Base-by-base conservation (phyloP, 2,888 invertebrate species). In the Caenorhabditis sp. region DNA sequence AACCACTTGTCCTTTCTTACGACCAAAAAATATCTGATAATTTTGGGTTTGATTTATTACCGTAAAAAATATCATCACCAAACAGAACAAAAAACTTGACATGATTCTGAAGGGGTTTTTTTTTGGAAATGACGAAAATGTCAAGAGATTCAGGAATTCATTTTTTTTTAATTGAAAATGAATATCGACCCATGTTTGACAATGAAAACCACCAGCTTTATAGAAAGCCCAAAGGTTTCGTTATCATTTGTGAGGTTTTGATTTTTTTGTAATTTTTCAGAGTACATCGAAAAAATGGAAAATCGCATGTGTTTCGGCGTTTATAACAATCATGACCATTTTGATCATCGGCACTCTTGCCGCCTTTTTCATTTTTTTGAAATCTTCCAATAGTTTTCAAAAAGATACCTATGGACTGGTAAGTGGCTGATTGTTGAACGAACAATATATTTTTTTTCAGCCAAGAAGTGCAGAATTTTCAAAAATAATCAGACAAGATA, bases 391-490 rank as follows among this genome's bases (percentile, higher is more conserved):
- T 31, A 50, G 19, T 31, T 66, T 70, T 21, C 70, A 76, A 49
- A 76, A 70, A 27, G 66, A 75, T 24, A 64, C 75, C 0, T 75
- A 64, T 31, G 75, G 69, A 54, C 55, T 75, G 64, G 75, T 75
- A 23, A 62, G 66, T 31, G 4, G 4, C 31, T 6, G 31, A 31
- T 31, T 31, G 4, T 31, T 10, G 10, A 31, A 31, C n/a, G n/a
- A 31, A 4, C 5, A 17, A 54, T 12, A 3, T 3, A 31, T 31
- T 5, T 2, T 31, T 17, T 27, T 55, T 4, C 31, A 31, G 27
- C 55, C 27, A 26, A 24, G 27, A 26, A 6, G 23, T 17, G 12
- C 26, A 27, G 55, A 55, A 26, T 26, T 26, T 23, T n/a, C 66
- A n/a, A 58, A 59, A n/a, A 24, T 36, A 1, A 70, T 61, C 37